Conservation (phyloP, 1,140 invertebrate genomes). For the Pogonognathellus flavescens region DNA sequence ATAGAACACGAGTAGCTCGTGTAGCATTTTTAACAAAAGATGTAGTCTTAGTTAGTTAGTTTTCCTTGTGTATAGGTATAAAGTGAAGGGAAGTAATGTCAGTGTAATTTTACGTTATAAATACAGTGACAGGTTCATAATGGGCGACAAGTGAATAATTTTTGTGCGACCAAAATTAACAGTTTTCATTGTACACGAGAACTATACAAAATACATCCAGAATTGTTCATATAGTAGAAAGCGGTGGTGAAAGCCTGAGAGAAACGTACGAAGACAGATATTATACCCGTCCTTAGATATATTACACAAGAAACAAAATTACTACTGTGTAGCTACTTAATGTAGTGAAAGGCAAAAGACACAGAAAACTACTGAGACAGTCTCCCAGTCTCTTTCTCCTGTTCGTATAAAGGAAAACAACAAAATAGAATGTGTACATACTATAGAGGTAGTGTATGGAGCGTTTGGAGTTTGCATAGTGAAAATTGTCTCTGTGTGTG, state of each 20-base stretch:
- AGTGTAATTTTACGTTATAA: conserved; percentile 20
- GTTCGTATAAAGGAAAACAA: too few species aligned
- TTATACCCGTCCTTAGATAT: too few species aligned
- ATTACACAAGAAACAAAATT: too few species aligned
- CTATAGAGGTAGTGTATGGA: too few species aligned
- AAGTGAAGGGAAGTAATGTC: conserved; percentile 24
- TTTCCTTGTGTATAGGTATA: neutral
- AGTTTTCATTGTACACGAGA: conserved; percentile 1
- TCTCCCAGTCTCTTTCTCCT: too few species aligned
- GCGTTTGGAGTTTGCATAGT: conserved; percentile 35
- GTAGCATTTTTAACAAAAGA: neutral
- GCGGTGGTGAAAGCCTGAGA: neutral
- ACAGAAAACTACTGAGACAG: too few species aligned
- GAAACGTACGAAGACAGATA: neutral
- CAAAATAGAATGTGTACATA: neutral
- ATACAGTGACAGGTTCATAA: conserved; percentile 22
- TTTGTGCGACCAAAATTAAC: conserved; percentile 37
- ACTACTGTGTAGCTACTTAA: too few species aligned
- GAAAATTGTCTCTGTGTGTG: conserved; percentile 22
- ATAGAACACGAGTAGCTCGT: neutral
- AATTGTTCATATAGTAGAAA: neutral
- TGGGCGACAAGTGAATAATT: conserved; percentile 56
- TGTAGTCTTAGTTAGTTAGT: too few species aligned
- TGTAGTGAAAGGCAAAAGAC: too few species aligned
- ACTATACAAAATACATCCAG: neutral